A percentile compares a stretch with the other conserved stretches of the same genome.
phyloP scores from a whole-genome alignment of 2,888 invertebrate genomes.

The Hydrotaea cyrtoneurina region DNA sequence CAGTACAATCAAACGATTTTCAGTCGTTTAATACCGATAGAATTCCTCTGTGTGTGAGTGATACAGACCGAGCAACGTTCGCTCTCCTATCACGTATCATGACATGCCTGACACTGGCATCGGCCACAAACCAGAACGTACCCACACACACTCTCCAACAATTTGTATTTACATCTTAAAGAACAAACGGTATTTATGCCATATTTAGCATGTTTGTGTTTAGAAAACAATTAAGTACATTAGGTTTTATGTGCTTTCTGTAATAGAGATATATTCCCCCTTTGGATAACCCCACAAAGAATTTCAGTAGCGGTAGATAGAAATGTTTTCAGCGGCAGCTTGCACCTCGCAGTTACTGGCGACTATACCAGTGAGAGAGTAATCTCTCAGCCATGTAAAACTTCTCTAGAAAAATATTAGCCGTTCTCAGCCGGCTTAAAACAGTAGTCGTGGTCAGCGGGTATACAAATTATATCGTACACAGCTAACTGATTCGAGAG shows the following conservation, averaged over 20 bases:
- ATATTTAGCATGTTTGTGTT: conserved; percentile 9
- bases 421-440: no score
- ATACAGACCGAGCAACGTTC: neutral
- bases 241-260: neutral
- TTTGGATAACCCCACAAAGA: neutral
- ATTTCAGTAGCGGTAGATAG: neutral
- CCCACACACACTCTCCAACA: conserved; percentile 46
- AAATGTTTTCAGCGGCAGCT: no score
- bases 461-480: no score
- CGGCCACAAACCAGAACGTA: conserved; percentile 41
- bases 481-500: no score
- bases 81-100: neutral
- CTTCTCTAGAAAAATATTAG: no score
- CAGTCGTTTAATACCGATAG: conserved; percentile 7
- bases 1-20: conserved; percentile 1
- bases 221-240: conserved; percentile 20
- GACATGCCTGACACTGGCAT: neutral
- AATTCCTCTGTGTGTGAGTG: conserved; percentile 1
- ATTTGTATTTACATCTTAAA: conserved; percentile 49
- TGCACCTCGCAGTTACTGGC: no score
- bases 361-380: no score
- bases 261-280: neutral
- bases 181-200: conserved; percentile 38
- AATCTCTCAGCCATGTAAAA: no score
- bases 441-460: no score